Base-by-base conservation (phyloP, 2,113 vertebrate genomes). In the Percopsis transmontana region DNA sequence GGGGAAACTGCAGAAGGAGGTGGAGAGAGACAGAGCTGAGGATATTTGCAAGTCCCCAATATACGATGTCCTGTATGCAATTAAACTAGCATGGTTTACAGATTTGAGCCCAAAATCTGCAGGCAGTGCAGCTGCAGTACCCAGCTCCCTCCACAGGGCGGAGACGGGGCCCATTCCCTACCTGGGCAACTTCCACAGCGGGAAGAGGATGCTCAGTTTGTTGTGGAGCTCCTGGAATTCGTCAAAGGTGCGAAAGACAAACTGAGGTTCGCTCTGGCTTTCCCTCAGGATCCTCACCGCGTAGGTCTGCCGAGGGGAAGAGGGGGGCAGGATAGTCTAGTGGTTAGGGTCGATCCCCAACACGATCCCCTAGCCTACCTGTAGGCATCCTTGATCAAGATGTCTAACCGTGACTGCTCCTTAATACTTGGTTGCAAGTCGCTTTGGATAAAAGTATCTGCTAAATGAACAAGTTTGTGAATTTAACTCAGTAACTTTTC, bases 221-320 rank as follows among this genome's bases (percentile, higher is more conserved):
- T 97, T 99, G 89, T 99, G 97, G 42, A 99, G 94, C 88, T 99
- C 97, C 87, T 98, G 97, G 87, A 99, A 99, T 80, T 99, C 97
- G 52, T 99, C 97, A 85, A 99, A 99, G 18, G 97, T 99, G 77
- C 97, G 94, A 88, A 98, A 98, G 72, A 99, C 90, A 88, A 99
- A 99, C 0, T 94, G 86, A 18, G 96, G 94, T 61, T 98, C 95
- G 16, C 84, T 85, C 67, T 97, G 96, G 13, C 93, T 93, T 70
- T 99, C 97, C 76, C 97, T 95, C 70, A 95, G 73, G 82, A 99
- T 85, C 89, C 95, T 92, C 62, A 99, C 94, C 33, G 95, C 97
- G 0, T 99, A 99, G 38, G 95, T 96, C 97, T 99, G 87, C 3
- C 54, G 68, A 85, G 65, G 64, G 11, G 13, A 7, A 58, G 50